A percentile compares a stretch with the other conserved stretches of the same genome.
Evolutionary conservation across 2,113 vertebrate species (phyloP).

Genomic region (Onychostruthus taczanowskii): DNA sequence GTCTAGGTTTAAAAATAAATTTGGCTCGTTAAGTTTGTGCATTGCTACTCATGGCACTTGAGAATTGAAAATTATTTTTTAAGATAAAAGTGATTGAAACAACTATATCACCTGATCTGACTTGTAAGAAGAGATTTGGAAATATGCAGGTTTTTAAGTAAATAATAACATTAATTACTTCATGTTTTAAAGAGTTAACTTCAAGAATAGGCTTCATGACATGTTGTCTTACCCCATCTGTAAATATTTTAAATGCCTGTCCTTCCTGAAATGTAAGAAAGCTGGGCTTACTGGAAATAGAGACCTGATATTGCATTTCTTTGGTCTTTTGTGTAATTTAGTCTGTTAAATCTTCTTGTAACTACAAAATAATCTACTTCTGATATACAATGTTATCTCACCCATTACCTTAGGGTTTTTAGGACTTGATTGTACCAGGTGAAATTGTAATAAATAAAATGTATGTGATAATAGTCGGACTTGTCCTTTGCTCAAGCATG

Average conservation of each 20-base stretch:
- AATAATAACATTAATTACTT: not conserved
- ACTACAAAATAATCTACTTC: not conserved
- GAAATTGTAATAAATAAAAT: not conserved
- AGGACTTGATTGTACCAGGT: not conserved
- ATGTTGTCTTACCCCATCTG: not conserved
- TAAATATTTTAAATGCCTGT: slow-evolving; percentile 38
- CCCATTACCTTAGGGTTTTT: fast-evolving
- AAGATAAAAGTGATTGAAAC: slow-evolving; percentile 16
- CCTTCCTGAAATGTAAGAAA: not conserved
- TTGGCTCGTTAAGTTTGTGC: slow-evolving; percentile 20
- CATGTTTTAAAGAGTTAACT: not conserved
- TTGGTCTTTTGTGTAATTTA: not conserved
- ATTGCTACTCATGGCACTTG: not conserved
- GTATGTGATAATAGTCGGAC: not conserved
- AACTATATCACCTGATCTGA: not conserved
- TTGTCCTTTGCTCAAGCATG: not conserved
- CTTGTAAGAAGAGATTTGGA: slow-evolving; percentile 12
- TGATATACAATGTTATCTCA: not conserved
- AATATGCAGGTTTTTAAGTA: not conserved
- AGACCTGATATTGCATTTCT: not conserved
- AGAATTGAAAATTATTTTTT: not conserved
- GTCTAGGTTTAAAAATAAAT: not conserved
- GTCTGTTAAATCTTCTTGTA: not conserved
- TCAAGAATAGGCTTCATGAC: not conserved
- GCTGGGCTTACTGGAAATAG: not conserved